Conservation (phyloP, 2,888 invertebrate species). For the Eristalinus sepulchralis region DNA sequence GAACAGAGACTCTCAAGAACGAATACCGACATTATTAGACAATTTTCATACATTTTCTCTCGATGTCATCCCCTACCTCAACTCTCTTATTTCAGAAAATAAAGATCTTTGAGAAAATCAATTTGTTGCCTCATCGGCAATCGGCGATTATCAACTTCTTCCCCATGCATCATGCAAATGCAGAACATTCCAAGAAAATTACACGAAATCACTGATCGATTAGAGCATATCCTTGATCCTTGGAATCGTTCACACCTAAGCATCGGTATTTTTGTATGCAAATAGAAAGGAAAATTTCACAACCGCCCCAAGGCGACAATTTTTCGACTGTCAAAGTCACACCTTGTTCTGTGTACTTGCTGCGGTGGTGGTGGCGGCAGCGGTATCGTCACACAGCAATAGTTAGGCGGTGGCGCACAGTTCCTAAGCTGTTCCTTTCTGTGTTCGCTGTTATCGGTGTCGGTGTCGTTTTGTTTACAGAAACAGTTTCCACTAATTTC, state of each 20-base stretch:
- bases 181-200: conserved; percentile 50
- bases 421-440: conserved; percentile 35
- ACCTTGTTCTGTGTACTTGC: conserved; percentile 60
- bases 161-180: background rate
- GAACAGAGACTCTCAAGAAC: too few species aligned
- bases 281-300: conserved; percentile 63
- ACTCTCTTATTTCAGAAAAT: too few species aligned
- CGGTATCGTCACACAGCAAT: background rate
- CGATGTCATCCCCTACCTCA: too few species aligned
- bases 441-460: background rate
- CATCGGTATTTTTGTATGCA: conserved; percentile 17
- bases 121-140: too few species aligned
- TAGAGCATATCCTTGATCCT: conserved; percentile 39
- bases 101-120: too few species aligned
- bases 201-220: conserved; percentile 22
- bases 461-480: conserved; percentile 11
- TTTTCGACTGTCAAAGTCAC: conserved; percentile 63
- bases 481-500: conserved; percentile 60
- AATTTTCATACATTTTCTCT: too few species aligned
- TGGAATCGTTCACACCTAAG: conserved; percentile 10
- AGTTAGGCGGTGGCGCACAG: background rate
- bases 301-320: conserved; percentile 41
- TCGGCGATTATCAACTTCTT: too few species aligned
- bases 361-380: background rate
- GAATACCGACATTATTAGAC: too few species aligned